Evolutionary conservation across 2,113 vertebrate genomes (phyloP), one percentile per base, ranked within the genome.

Genomic region (Hippocampus mohnikei): DNA sequence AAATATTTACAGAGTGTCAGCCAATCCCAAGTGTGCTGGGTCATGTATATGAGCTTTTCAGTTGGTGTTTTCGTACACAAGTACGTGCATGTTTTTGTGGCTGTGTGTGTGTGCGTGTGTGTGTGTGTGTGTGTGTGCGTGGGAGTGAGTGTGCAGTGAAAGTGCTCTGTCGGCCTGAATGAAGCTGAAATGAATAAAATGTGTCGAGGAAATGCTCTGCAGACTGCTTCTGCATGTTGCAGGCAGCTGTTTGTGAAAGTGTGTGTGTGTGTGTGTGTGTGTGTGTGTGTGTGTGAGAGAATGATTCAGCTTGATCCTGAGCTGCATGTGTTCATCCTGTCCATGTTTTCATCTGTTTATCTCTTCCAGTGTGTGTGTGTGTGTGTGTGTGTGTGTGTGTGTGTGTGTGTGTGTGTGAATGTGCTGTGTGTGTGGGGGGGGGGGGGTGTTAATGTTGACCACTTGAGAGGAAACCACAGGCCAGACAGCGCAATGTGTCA

Each of bases 171-270:
- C 83, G 80, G 82, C 82, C 82, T 85, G 78, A 89, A 81, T 69
- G 74, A 87, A 86, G 85, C 83, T 87, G 83, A 91, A 91, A 93
- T 90, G 84, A 89, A 88, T 82, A 84, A 88, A 92, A 86, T 65
- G 71, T 90, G 91, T 84, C 83, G 82, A 91, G 90, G 89, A 91
- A 90, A 87, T 90, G 88, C 91, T 87, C 90, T 88, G 84, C 82
- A 87, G 88, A 85, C 88, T 85, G 75, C 79, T 80, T 83, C 76
- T 81, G 86, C 85, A 89, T 87, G 85, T 91, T 91, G 88, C 72
- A 77, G 88, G 72, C 90, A 91, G 88, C 90, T 91, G 91, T 82
- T 82, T 68, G 63, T 79, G 78, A 59, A 69, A 37, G 33, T 37
- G 33, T 37, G 33, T 0, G 33, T 37, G 33, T 37, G 5, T 37